Conservation (phyloP, 2,888 invertebrate genomes). For the Myopa testacea region DNA sequence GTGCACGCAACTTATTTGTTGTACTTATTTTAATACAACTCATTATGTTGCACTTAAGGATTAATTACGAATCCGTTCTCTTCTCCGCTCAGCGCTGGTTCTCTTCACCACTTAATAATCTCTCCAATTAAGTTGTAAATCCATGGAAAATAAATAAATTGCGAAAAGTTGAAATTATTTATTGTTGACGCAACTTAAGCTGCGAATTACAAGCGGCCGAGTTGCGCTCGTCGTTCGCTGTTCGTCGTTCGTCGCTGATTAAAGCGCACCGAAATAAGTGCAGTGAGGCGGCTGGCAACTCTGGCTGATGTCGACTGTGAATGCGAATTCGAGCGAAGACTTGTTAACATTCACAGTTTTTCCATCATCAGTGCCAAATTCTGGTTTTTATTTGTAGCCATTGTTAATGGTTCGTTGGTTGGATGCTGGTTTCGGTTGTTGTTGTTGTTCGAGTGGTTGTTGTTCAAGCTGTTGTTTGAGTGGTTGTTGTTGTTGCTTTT, state of each 20-base stretch:
- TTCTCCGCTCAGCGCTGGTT: neutral
- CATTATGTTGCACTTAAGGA: slow-evolving; percentile 6
- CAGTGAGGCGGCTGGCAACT: neutral
- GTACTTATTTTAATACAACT: neutral
- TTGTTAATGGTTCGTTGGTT: neutral
- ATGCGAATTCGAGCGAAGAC: neutral
- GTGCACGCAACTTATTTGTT: too few species aligned
- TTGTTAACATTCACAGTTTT: slow-evolving; percentile 12
- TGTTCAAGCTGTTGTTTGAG: neutral
- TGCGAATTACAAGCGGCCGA: slow-evolving; percentile 5
- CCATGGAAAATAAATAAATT: slow-evolving; percentile 24
- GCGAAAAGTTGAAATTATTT: slow-evolving; percentile 20
- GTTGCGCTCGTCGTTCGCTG: neutral
- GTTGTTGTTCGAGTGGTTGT: neutral
- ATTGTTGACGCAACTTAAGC: slow-evolving; percentile 25
- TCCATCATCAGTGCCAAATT: neutral
- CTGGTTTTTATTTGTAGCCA: neutral
- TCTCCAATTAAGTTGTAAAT: slow-evolving; percentile 27
- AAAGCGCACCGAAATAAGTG: neutral
- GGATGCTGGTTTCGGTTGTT: neutral
- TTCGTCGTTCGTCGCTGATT: neutral
- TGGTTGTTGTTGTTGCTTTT: slow-evolving; percentile 4
- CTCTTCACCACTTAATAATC: slow-evolving; percentile 14
- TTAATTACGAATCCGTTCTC: neutral
- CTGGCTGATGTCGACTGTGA: neutral